Conservation (phyloP, 2,888 invertebrate genomes). For the Tholera decimalis region DNA sequence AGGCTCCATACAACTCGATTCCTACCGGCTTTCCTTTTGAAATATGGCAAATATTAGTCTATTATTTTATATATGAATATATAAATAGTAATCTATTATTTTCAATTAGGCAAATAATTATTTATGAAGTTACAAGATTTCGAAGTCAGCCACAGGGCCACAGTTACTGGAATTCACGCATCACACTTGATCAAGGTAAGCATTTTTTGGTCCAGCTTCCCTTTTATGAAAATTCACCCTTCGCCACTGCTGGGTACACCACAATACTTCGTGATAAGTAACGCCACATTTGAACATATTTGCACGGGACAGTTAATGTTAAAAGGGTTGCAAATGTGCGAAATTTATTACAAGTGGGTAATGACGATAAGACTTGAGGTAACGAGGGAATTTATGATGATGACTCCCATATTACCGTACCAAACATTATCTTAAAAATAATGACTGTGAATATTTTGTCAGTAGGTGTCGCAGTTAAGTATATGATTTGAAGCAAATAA, state of each 20-base stretch:
- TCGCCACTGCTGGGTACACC: neutral
- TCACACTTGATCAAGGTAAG: too few relatives aligned
- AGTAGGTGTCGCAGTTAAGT: neutral
- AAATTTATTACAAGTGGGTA: slow-evolving; percentile 40
- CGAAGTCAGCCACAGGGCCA: too few relatives aligned
- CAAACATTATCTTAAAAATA: neutral
- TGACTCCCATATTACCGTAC: slow-evolving; percentile 11
- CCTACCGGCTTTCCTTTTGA: too few relatives aligned
- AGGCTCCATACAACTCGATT: too few relatives aligned
- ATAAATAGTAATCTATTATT: too few relatives aligned
- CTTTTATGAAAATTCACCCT: too few relatives aligned
- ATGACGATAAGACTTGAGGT: slow-evolving; percentile 18
- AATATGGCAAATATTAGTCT: too few relatives aligned
- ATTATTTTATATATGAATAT: too few relatives aligned
- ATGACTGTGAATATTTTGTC: neutral
- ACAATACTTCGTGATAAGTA: neutral
- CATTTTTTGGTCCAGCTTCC: too few relatives aligned
- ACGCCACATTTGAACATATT: neutral
- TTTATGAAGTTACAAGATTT: too few relatives aligned
- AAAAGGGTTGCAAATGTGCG: slow-evolving; percentile 20
- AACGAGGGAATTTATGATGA: slow-evolving; percentile 37
- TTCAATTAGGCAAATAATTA: too few relatives aligned
- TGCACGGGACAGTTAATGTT: slow-evolving; percentile 16
- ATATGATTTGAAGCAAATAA: neutral
- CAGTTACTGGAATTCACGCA: too few relatives aligned